A percentile compares a stretch with the other conserved stretches of the same genome.
Evolutionary conservation across 2,113 vertebrate genomes (phyloP).

Genomic region (Felis chaus): DNA sequence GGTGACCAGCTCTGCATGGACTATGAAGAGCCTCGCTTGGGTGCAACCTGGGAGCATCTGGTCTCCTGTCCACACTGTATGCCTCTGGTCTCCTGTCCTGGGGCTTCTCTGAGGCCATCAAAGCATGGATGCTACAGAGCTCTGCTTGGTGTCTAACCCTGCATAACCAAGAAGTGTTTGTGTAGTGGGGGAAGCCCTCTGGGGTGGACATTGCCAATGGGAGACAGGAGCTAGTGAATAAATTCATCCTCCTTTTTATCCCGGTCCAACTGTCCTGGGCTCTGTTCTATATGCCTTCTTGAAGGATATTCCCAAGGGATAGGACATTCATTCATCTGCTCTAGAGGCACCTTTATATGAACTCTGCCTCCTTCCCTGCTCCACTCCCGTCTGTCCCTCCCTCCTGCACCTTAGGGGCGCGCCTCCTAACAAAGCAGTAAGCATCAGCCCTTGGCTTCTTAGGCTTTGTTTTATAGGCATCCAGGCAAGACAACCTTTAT

Average conservation of each 20-base stretch:
- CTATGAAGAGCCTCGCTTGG: rapidly evolving
- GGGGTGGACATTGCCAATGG: not conserved
- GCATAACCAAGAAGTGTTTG: no score
- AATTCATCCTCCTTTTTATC: not conserved
- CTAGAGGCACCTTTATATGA: no score
- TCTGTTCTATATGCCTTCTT: not conserved
- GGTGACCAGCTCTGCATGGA: not conserved
- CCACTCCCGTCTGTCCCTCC: not conserved
- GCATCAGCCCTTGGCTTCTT: not conserved
- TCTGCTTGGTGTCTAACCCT: not conserved
- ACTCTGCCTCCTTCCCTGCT: not conserved
- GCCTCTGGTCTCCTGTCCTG: not conserved
- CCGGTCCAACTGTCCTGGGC: not conserved
- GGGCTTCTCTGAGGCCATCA: not conserved
- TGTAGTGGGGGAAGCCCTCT: not conserved
- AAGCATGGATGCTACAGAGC: not conserved
- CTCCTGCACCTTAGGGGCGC: not conserved
- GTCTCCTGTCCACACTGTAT: no score
- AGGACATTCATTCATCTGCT: not conserved
- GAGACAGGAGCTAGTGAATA: not conserved
- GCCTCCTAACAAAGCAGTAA: not conserved
- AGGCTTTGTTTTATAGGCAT: not conserved
- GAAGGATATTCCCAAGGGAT: not conserved
- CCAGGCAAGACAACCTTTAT: not conserved
- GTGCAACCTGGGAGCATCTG: not conserved